phyloP scores from a whole-genome alignment of 2,113 vertebrate genomes.

The Todiramphus saurophagus region DNA sequence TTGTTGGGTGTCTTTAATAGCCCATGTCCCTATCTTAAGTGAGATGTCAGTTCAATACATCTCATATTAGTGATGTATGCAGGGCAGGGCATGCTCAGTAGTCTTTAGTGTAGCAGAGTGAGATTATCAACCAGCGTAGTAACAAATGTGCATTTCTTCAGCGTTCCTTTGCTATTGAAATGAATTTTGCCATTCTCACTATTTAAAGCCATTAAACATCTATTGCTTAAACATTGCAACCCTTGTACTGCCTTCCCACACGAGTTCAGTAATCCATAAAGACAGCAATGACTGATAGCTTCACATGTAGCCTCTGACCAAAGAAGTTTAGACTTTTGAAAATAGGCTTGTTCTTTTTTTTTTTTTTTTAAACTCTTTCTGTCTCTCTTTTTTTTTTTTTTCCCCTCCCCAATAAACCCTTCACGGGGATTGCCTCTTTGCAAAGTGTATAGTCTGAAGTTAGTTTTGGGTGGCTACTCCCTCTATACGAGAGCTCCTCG shows the following conservation, averaged over 20 bases:
- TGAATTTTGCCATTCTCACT: neutral
- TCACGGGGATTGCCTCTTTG: constrained; percentile 55
- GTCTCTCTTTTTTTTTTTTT: neutral
- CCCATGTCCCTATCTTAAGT: accelerated
- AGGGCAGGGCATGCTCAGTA: neutral
- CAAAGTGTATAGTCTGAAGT: constrained; percentile 66
- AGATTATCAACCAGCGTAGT: neutral
- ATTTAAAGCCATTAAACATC: neutral
- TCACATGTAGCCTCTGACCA: neutral
- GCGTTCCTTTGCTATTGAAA: neutral
- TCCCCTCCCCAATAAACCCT: neutral
- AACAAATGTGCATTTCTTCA: neutral
- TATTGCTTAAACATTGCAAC: neutral
- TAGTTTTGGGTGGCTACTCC: constrained; percentile 59
- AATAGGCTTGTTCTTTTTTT: neutral
- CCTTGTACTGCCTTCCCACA: neutral
- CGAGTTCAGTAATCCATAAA: neutral
- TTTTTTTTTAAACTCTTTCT: neutral
- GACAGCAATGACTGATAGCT: neutral
- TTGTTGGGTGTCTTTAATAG: neutral
- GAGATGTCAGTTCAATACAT: neutral
- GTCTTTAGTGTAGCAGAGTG: neutral
- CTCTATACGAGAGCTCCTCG: constrained; percentile 1
- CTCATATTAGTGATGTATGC: neutral
- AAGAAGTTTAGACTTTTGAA: neutral